Evolutionary conservation across 2,888 invertebrate genomes (phyloP).

Genomic region (Vandiemenella viatica): DNA sequence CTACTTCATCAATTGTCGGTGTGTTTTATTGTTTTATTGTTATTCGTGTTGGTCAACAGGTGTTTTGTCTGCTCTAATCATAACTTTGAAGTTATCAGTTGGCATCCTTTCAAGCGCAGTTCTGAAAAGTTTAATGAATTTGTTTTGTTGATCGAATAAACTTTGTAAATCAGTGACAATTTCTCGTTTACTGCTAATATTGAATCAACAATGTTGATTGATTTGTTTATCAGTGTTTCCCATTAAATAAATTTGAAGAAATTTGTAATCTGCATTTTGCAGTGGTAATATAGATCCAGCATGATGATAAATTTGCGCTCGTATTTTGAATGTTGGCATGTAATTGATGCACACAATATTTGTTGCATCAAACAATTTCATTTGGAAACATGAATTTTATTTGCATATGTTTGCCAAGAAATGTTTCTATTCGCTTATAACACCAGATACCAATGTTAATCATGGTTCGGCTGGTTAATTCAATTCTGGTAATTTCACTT

Average conservation of each 20-base stretch:
- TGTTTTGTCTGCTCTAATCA: background rate
- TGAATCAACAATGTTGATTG: background rate
- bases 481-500: background rate
- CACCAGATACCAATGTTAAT: background rate
- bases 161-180: background rate
- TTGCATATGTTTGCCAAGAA: background rate
- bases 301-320: constrained; percentile 18
- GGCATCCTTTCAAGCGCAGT: background rate
- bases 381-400: background rate
- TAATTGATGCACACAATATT: constrained; percentile 2
- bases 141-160: background rate
- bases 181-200: constrained; percentile 1
- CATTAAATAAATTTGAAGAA: constrained; percentile 18
- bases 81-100: background rate
- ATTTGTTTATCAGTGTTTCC: constrained; percentile 16
- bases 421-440: background rate
- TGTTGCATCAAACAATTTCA: background rate
- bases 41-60: background rate
- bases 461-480: background rate
- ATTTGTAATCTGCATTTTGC: constrained; percentile 14
- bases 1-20: background rate
- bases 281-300: constrained; percentile 16
- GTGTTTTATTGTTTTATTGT: background rate
- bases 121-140: background rate
- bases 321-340: constrained; percentile 9